phyloP scores from a whole-genome alignment of 2,113 vertebrate genomes.

The Anhinga rufa region DNA sequence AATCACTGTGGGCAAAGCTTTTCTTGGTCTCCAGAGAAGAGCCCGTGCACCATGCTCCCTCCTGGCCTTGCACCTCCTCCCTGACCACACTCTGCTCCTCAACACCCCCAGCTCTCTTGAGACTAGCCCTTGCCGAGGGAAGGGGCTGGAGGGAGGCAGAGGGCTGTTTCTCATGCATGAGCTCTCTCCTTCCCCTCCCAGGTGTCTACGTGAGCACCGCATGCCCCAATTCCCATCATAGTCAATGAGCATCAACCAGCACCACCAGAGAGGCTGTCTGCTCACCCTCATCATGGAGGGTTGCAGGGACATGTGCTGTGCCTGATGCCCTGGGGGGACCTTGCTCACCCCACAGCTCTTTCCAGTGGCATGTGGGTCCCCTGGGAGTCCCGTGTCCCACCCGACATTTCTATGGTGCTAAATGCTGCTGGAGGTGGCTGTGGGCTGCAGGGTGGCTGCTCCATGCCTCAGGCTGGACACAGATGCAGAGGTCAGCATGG shows the following conservation, averaged over 20 bases:
- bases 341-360: background rate
- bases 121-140: background rate
- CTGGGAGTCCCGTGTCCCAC: background rate
- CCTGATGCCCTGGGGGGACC: background rate
- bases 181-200: background rate
- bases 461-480: background rate
- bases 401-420: background rate
- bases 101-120: fast-evolving
- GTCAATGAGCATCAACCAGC: background rate
- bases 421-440: background rate
- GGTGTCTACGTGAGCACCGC: background rate
- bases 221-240: fast-evolving
- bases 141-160: background rate
- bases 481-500: background rate
- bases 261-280: background rate
- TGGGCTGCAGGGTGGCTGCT: background rate
- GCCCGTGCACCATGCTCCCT: background rate
- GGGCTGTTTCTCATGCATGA: background rate
- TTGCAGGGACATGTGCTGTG: background rate
- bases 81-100: background rate
- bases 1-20: background rate
- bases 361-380: background rate
- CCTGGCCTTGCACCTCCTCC: background rate
- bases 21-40: background rate
- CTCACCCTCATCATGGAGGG: fast-evolving